Conservation (phyloP, 2,113 vertebrate species). For the Eulacestoma nigropectus region DNA sequence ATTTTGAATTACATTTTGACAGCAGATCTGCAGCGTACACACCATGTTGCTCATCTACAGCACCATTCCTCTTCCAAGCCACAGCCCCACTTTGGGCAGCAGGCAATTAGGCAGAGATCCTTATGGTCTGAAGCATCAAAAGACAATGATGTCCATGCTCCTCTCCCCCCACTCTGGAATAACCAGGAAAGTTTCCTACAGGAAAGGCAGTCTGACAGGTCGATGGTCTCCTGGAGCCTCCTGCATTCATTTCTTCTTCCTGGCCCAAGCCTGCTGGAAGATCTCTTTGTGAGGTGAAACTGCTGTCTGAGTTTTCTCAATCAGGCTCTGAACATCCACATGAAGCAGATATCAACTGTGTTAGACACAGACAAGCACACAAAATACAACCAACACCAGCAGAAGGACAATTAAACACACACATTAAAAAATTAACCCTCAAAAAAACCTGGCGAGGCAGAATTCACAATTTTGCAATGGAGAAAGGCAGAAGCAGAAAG, state of each 20-base stretch:
- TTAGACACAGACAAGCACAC: background rate
- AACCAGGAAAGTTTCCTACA: background rate
- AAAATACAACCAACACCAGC: background rate
- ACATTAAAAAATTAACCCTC: background rate
- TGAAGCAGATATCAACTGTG: rapidly evolving
- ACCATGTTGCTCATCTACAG: background rate
- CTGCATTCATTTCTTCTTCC: background rate
- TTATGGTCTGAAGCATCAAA: background rate
- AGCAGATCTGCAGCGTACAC: background rate
- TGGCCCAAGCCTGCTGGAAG: background rate
- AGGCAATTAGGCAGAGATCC: background rate
- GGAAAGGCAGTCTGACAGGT: background rate
- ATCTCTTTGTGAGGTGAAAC: background rate
- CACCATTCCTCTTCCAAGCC: background rate
- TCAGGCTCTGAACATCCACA: background rate
- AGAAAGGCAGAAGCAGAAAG: background rate
- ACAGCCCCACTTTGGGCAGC: background rate
- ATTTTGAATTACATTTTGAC: background rate
- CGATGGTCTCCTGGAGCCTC: background rate
- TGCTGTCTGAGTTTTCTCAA: background rate
- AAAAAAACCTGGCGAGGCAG: background rate
- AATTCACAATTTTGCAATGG: background rate
- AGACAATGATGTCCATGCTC: background rate
- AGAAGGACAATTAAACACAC: background rate
- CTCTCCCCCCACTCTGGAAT: background rate